Conservation (phyloP, 1,140 invertebrate species). For the Orius laevigatus region DNA sequence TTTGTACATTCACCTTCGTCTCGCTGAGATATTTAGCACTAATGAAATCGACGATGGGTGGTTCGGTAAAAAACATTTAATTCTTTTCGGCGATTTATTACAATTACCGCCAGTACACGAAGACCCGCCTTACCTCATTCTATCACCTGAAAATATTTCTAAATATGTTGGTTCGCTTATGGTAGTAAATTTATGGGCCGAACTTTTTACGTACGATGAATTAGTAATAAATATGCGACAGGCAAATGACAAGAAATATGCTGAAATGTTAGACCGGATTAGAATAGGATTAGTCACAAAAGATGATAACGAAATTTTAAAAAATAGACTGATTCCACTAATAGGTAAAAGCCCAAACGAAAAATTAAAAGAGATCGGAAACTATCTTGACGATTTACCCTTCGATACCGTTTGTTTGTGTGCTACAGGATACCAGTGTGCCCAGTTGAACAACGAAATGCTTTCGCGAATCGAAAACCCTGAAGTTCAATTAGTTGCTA, state of each 20-base stretch:
- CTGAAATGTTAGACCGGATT: no score
- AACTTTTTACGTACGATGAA: conserved; percentile 20
- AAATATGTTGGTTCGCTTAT: conserved; percentile 19
- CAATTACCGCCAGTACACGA: conserved; percentile 24
- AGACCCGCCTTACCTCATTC: conserved; percentile 19
- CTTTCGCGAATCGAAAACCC: no score
- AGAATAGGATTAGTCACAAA: neutral
- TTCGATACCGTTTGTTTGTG: no score
- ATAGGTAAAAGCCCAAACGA: no score
- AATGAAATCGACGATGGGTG: conserved; percentile 15
- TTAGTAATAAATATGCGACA: conserved; percentile 21
- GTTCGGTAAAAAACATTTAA: conserved; percentile 14
- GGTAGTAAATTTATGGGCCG: conserved; percentile 18
- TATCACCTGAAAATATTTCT: conserved; percentile 17
- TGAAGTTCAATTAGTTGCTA: no score
- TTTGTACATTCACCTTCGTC: conserved; percentile 17
- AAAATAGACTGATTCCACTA: no score
- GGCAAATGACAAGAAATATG: conserved; percentile 2
- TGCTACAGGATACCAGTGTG: no score
- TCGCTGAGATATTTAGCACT: conserved; percentile 17
- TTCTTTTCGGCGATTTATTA: conserved; percentile 24
- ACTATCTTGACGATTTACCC: no score
- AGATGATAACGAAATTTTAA: no score
- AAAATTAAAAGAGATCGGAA: no score
- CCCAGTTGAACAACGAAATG: no score